phyloP scores from a whole-genome alignment of 2,113 vertebrate genomes.

The Ceyx cyanopectus region DNA sequence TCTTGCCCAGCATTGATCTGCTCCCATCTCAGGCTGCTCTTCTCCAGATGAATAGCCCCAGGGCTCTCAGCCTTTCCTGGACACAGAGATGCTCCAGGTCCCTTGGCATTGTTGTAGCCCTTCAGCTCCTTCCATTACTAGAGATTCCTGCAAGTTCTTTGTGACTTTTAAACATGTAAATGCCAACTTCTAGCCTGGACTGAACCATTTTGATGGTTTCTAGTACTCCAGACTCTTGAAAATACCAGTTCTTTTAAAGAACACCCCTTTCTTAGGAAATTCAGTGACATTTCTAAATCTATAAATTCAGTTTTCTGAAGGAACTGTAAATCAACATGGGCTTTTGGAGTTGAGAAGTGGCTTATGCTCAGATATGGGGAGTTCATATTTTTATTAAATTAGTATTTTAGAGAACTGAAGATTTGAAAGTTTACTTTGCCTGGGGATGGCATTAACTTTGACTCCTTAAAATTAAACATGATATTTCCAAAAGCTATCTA shows the following conservation, averaged over 20 bases:
- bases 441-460: not conserved
- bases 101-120: not conserved
- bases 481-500: not conserved
- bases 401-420: constrained; percentile 2
- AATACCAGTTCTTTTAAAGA: not conserved
- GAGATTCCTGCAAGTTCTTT: not conserved
- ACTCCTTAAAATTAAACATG: not conserved
- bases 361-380: not conserved
- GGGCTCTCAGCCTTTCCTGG: not conserved
- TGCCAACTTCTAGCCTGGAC: not conserved
- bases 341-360: not conserved
- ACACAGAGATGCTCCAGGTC: not conserved
- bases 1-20: too few species aligned
- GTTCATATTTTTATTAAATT: not conserved
- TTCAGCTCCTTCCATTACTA: not conserved
- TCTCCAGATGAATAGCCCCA: not conserved
- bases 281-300: not conserved
- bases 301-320: not conserved
- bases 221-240: not conserved
- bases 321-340: not conserved
- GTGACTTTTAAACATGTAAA: not conserved
- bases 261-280: not conserved
- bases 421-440: constrained; percentile 28
- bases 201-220: not conserved
- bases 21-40: too few species aligned